A percentile compares a stretch with the other conserved stretches of the same genome.
Evolutionary conservation across 64 coral and sea anemone species (phyloP).

Genomic region (Stichodactyla mertensii): DNA sequence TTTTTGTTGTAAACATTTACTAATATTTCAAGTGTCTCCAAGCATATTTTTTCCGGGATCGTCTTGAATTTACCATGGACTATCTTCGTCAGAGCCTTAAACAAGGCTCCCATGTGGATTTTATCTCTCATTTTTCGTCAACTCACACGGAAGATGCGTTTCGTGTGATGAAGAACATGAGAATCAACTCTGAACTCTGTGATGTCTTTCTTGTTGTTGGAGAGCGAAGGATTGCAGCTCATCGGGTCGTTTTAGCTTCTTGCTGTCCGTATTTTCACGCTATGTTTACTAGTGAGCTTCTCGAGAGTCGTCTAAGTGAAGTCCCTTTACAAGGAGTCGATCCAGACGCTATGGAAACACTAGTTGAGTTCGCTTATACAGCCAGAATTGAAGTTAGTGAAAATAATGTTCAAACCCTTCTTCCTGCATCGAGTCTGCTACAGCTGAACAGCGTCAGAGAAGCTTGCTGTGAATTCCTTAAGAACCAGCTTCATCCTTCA

Average conservation of each 20-base stretch:
- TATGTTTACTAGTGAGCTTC: conserved; percentile 86
- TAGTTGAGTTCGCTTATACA: conserved; percentile 86
- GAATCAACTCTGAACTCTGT: conserved; percentile 66
- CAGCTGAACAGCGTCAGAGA: conserved; percentile 77
- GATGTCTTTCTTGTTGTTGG: conserved; percentile 74
- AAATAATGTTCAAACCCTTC: conserved; percentile 79
- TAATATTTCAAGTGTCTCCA: neutral
- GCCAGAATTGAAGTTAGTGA: conserved; percentile 85
- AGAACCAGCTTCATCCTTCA: conserved; percentile 86
- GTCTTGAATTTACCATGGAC: conserved; percentile 26
- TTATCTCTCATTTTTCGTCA: conserved; percentile 77
- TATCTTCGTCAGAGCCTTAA: conserved; percentile 22
- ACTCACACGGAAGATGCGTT: conserved; percentile 87
- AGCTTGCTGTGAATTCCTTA: conserved; percentile 89
- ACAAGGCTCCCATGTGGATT: conserved; percentile 46
- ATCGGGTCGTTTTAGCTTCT: conserved; percentile 69
- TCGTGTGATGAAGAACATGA: conserved; percentile 62
- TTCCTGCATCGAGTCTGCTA: conserved; percentile 81
- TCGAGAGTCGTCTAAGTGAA: conserved; percentile 76
- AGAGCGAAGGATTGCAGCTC: conserved; percentile 72
- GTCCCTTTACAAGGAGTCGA: conserved; percentile 74
- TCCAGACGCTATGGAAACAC: conserved; percentile 70
- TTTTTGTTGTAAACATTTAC: neutral
- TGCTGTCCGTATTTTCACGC: conserved; percentile 85
- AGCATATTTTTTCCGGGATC: neutral